Evolutionary conservation across 2,888 invertebrate genomes (phyloP).

Genomic region (Dicycla oo): DNA sequence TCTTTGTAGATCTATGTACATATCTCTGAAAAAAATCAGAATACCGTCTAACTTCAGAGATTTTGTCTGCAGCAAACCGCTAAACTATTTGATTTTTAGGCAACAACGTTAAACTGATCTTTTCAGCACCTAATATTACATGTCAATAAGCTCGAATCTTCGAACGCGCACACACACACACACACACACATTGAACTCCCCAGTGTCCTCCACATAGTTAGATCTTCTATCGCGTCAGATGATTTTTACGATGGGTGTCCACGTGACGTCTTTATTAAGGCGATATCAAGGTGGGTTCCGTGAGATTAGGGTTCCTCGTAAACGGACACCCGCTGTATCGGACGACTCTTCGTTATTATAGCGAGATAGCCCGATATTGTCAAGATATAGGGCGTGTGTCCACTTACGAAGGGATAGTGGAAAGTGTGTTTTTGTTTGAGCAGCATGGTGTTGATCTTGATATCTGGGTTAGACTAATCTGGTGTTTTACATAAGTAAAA

Average conservation of each 20-base stretch:
- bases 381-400: conserved; percentile 14
- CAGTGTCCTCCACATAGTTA: conserved; percentile 2
- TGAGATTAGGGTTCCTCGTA: conserved; percentile 80
- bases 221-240: conserved; percentile 63
- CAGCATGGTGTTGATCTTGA: no score
- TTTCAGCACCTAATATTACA: background rate
- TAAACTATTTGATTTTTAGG: background rate
- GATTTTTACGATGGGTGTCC: conserved; percentile 74
- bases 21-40: no score
- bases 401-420: background rate
- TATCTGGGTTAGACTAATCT: no score
- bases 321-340: conserved; percentile 80
- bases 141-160: conserved; percentile 5
- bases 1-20: background rate
- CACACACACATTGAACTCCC: background rate
- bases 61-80: background rate
- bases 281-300: conserved; percentile 77
- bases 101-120: background rate
- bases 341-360: conserved; percentile 65
- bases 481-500: no score
- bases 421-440: background rate
- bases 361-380: conserved; percentile 49
- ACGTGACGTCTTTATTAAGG: conserved; percentile 82
- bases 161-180: background rate
- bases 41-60: background rate